Evolutionary conservation across 2,797 vertebrate genomes (phyloP).

Genomic region (Acipenser transmontanus): DNA sequence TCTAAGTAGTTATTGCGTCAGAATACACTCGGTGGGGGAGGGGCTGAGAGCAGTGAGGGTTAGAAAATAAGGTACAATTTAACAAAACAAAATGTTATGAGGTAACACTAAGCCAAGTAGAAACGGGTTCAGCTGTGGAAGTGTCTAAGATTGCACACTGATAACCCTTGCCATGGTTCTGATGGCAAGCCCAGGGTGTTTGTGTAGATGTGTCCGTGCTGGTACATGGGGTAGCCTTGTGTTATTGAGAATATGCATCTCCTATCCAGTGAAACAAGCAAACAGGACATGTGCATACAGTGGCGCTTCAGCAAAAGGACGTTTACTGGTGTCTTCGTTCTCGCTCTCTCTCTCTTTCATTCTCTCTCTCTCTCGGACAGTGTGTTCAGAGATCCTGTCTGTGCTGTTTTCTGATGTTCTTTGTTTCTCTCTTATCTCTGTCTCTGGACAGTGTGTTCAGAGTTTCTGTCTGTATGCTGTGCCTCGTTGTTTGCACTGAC

Average conservation of each 20-base stretch:
- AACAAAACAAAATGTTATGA: too few species aligned
- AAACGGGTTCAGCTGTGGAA: too few species aligned
- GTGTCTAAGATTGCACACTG: too few species aligned
- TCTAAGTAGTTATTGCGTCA: too few species aligned
- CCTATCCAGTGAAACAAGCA: background rate
- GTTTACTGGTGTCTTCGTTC: background rate
- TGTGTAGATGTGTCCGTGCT: too few species aligned
- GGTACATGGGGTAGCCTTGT: background rate
- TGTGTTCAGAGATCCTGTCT: background rate
- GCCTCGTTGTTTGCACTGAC: background rate
- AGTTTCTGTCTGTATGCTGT: background rate
- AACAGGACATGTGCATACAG: conserved; percentile 11
- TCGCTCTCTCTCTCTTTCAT: background rate
- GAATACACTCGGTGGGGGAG: too few species aligned
- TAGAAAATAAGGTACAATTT: too few species aligned
- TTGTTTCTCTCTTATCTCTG: background rate
- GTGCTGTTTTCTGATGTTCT: background rate
- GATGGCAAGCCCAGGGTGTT: too few species aligned
- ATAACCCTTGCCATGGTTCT: too few species aligned
- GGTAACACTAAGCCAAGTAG: too few species aligned
- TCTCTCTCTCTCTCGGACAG: conserved; percentile 19
- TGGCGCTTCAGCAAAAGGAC: conserved; percentile 17
- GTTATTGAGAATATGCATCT: background rate
- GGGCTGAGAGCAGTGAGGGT: too few species aligned
- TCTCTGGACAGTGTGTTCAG: background rate